Percentiles rank a stretch among this genome's conserved stretches.
Evolutionary conservation across 2,113 vertebrate species (phyloP).

Genomic region (Pseudorectes ferrugineus): DNA sequence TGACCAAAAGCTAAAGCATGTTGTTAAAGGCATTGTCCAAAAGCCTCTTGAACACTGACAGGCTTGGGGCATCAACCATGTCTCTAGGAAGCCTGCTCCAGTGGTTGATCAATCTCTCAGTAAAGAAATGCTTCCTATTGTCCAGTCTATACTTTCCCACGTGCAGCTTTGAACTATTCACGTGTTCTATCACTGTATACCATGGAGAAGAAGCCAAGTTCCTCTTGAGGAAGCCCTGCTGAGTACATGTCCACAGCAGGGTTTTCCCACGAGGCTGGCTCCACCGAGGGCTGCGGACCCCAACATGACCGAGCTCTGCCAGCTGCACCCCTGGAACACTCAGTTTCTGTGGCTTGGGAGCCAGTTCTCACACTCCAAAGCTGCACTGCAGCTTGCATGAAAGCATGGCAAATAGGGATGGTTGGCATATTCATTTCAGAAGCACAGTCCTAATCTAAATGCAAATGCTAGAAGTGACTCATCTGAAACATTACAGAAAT

Average conservation of each 20-base stretch:
- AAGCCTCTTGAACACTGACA: background rate
- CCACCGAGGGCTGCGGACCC: fast-evolving
- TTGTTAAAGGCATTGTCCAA: background rate
- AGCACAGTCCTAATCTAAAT: background rate
- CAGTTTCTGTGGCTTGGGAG: background rate
- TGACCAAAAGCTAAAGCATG: background rate
- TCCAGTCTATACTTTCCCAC: background rate
- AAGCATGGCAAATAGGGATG: background rate
- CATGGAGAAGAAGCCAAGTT: background rate
- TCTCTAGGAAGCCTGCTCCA: background rate
- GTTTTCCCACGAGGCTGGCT: background rate
- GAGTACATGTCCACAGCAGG: background rate
- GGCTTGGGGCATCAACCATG: fast-evolving
- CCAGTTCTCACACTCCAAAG: background rate
- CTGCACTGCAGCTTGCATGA: background rate
- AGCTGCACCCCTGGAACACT: background rate
- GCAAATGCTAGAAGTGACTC: background rate
- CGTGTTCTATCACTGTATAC: too few relatives aligned
- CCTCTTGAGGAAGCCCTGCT: background rate
- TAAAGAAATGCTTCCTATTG: background rate
- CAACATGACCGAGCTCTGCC: background rate
- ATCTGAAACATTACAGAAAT: background rate
- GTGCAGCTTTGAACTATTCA: background rate
- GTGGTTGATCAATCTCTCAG: background rate
- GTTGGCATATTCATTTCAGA: background rate